Base-by-base conservation (phyloP, 1,140 invertebrate species). In the Lamellibrachia luymesi region DNA sequence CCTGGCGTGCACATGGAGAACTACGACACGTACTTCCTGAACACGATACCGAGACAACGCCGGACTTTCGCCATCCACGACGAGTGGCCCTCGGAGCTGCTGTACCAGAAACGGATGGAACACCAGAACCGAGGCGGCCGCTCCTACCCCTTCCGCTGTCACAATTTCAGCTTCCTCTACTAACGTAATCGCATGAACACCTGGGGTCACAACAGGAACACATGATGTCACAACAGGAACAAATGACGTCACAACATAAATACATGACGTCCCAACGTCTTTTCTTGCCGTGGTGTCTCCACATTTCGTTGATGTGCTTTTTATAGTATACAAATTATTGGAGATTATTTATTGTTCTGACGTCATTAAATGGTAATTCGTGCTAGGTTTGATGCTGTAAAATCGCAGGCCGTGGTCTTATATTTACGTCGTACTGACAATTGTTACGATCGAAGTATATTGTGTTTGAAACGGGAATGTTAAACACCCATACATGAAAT, bases 131-230 rank as follows among this genome's bases (percentile, higher is more conserved):
- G 90, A 64, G 90, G 91, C 38, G 93, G 92, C 10, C 52, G 64
- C 92, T 0, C 49, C 90, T 51, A 91, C 27, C 27, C 27, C 8
- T 93, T 51, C 93, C 80, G 90, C 13, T 91, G 49, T 10, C 50
- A 50, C 22, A 90, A 93, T 51, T 93, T 93, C 90, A 93, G 93
- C 51, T 93, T 93, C 52, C 49, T 93, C 7, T 93, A 93, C 90
- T 93, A 50, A 80, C 50, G 56, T 80, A 10, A 80, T 80, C 64
- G 13, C 64, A 80, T 10, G 27, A 92, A 51, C n/a, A 91, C 64
- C 2, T 22, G 64, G 1, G 13, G 25, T 80, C 64, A 2, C 8
- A 80, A 17, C 64, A 80, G 4, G 17, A 22, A 80, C 4, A 80
- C 17, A 10, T 2, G 64, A 6, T 22, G 64, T 10, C 64, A 80